Base-by-base conservation (phyloP, 2,113 vertebrate genomes). In the Gulo gulo region DNA sequence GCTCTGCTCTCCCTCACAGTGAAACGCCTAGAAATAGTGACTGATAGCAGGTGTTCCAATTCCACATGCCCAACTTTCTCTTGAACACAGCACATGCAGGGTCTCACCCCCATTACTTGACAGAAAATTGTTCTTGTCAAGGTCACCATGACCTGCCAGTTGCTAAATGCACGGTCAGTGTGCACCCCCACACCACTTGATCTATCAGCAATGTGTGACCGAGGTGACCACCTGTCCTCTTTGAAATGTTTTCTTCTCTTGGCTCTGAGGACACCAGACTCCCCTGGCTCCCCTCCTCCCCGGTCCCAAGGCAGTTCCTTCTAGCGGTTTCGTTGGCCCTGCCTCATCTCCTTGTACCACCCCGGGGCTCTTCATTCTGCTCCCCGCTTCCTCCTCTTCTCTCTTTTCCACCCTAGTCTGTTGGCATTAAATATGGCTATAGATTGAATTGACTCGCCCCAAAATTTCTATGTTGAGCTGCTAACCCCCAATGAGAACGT, bases 121-220 rank as follows among this genome's bases (percentile, higher is more conserved):
- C 63, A 95, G 91, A 85, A 92, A 87, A 84, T 83, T 92, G 52
- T 42, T 92, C 90, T 95, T 34, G 39, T 95, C 87, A 92, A 97
- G 87, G 92, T 76, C 69, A 47, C 63, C 3, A 7, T 86, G 94
- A 96, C 61, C 84, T 83, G 50, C 26, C 87, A 57, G 61, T 74
- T 90, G 74, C 88, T 71, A 55, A 87, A 63, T 67, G 47, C 69
- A 65, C 8, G 67, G 55, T 80, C 73, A 80, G 6, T 95, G 74
- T 94, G 80, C 47, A 95, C 83, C 47, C 21, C 34, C 31, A 4
- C 74, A 69, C 81, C 78, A 31, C 9, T 36, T 69, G 23, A 67
- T 78, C 81, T 79, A 11, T 84, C 39, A 76, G 24, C 20, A 63
- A 65, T 20, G 7, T 69, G 78, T 91, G 45, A 82, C 81, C 42